These are phyloP conservation scores for Lathamus discolor DNA, from an alignment of 2,113 vertebrate species.

Conservation along the genomic window DNA sequence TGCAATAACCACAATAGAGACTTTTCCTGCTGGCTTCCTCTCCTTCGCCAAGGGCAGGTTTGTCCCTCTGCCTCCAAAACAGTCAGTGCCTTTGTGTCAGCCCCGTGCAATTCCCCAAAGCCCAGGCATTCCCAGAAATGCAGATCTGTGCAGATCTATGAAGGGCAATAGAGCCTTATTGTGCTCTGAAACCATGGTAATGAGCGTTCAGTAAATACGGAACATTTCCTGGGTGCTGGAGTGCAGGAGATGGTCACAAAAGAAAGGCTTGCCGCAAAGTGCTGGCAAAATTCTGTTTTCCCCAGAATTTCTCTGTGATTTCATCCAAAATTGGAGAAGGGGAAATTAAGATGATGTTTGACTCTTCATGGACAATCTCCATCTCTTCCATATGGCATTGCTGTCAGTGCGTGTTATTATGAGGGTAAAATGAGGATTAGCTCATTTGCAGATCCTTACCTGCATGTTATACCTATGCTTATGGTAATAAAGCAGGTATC, in stretches of 20 bases:
- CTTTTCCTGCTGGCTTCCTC: slow-evolving; percentile 39
- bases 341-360: neutral
- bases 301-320: neutral
- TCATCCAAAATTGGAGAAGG: neutral
- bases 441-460: neutral
- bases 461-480: accelerated
- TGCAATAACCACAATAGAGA: neutral
- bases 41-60: slow-evolving; percentile 40
- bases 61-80: slow-evolving; percentile 45
- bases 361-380: neutral
- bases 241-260: neutral
- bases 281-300: neutral
- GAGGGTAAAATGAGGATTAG: neutral
- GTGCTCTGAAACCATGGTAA: slow-evolving; percentile 54
- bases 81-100: slow-evolving; percentile 48
- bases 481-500: too few relatives aligned
- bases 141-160: slow-evolving; percentile 45
- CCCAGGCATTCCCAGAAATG: slow-evolving; percentile 35
- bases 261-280: neutral
- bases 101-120: slow-evolving; percentile 23
- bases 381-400: neutral
- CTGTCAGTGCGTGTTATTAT: neutral
- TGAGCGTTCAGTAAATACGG: slow-evolving; percentile 36
- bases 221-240: slow-evolving; percentile 29
- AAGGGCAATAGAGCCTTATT: slow-evolving; percentile 45